phyloP scores from a whole-genome alignment of 2,797 vertebrate species.

The Acanthurus leucopareius region DNA sequence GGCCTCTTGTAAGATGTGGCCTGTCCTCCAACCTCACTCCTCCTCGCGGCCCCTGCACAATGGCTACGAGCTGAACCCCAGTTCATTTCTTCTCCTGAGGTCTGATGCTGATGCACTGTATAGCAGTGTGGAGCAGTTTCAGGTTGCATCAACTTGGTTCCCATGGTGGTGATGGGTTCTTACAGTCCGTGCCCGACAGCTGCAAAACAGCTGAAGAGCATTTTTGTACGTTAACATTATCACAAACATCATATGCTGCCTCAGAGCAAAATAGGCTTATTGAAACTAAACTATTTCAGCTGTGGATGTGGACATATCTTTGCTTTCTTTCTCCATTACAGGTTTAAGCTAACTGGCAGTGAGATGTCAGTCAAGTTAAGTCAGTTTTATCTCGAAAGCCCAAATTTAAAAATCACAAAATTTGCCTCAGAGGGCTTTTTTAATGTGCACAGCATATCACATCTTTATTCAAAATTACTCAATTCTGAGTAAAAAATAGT shows the following conservation, averaged over 20 bases:
- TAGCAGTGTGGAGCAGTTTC: slow-evolving; percentile 10
- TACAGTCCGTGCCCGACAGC: accelerated
- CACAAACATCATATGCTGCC: neutral
- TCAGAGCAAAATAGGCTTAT: no score
- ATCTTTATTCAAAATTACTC: neutral
- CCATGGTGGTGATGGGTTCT: neutral
- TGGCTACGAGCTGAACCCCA: slow-evolving; percentile 53
- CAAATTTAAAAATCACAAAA: neutral
- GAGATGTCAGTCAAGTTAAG: neutral
- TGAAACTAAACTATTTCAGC: no score
- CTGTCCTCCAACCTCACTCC: slow-evolving; percentile 61
- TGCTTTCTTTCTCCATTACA: neutral
- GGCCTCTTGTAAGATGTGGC: slow-evolving; percentile 61
- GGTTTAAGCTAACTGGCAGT: neutral
- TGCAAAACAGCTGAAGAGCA: neutral
- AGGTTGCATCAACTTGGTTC: slow-evolving; percentile 2
- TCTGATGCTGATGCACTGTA: slow-evolving; percentile 13
- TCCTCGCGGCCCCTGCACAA: slow-evolving; percentile 44
- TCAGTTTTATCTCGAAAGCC: neutral
- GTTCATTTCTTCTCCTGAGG: slow-evolving; percentile 61
- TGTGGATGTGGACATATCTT: neutral
- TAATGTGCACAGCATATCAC: neutral
- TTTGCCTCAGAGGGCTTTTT: neutral
- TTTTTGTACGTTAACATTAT: neutral
- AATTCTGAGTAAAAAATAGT: neutral